phyloP scores from a whole-genome alignment of 2,888 invertebrate species.

The Torymus texanus region DNA sequence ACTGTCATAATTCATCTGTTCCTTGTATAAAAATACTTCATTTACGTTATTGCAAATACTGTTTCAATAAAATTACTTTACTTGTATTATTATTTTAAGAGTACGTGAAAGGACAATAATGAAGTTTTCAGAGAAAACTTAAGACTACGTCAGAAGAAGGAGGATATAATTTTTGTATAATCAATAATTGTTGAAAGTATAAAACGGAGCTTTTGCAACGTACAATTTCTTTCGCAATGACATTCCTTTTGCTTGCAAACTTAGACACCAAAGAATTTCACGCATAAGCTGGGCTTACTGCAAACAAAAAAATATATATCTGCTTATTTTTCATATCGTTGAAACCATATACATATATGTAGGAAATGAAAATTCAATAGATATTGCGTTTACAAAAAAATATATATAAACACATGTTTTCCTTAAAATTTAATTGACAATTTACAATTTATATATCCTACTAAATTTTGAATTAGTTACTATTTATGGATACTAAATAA shows the following conservation, averaged over 20 bases:
- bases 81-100: neutral
- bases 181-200: neutral
- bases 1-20: too few relatives aligned
- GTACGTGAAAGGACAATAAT: constrained; percentile 16
- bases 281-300: neutral
- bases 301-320: neutral
- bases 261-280: neutral
- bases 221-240: neutral
- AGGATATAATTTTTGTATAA: neutral
- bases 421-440: too few relatives aligned
- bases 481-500: too few relatives aligned
- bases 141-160: neutral
- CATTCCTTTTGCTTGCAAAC: constrained; percentile 26
- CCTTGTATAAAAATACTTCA: too few relatives aligned
- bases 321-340: neutral
- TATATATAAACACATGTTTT: too few relatives aligned
- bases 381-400: too few relatives aligned
- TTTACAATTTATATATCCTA: too few relatives aligned
- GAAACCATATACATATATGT: too few relatives aligned
- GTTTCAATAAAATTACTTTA: neutral
- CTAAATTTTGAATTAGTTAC: too few relatives aligned
- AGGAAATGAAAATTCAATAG: too few relatives aligned
- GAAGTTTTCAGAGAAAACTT: constrained; percentile 10
- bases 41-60: neutral
- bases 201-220: constrained; percentile 4